Conservation (phyloP, 2,888 invertebrate species). For the Mythimna impura region DNA sequence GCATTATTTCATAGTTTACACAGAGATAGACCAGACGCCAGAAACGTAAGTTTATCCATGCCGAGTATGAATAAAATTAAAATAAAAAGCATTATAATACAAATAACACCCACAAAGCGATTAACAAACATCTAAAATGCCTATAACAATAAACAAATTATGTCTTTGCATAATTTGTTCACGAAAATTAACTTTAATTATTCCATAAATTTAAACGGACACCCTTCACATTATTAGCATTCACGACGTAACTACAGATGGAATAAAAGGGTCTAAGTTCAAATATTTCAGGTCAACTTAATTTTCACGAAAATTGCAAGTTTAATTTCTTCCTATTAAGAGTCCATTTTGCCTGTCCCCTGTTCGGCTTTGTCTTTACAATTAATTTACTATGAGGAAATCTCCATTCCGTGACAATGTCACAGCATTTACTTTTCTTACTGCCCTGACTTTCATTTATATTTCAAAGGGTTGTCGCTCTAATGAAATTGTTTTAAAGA, state of each 20-base stretch:
- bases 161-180: conserved; percentile 78
- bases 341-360: conserved; percentile 80
- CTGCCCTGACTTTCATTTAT: conserved; percentile 76
- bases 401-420: conserved; percentile 85
- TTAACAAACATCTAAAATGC: conserved; percentile 71
- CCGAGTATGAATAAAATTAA: conserved; percentile 23
- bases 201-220: conserved; percentile 87
- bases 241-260: conserved; percentile 84
- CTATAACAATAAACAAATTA: conserved; percentile 77
- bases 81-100: conserved; percentile 14
- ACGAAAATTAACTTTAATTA: conserved; percentile 87
- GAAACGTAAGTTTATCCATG: background rate
- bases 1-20: no score
- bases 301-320: conserved; percentile 83
- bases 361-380: conserved; percentile 75
- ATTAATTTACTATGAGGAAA: conserved; percentile 88
- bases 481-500: conserved; percentile 70
- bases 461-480: conserved; percentile 71
- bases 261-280: conserved; percentile 87
- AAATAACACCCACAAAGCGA: conserved; percentile 60
- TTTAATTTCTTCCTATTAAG: conserved; percentile 82
- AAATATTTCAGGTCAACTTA: conserved; percentile 86
- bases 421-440: conserved; percentile 81
- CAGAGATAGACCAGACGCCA: background rate
- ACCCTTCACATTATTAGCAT: conserved; percentile 88